Conservation (phyloP, 2,888 invertebrate genomes). For the Caenorhabditis doughertyi region DNA sequence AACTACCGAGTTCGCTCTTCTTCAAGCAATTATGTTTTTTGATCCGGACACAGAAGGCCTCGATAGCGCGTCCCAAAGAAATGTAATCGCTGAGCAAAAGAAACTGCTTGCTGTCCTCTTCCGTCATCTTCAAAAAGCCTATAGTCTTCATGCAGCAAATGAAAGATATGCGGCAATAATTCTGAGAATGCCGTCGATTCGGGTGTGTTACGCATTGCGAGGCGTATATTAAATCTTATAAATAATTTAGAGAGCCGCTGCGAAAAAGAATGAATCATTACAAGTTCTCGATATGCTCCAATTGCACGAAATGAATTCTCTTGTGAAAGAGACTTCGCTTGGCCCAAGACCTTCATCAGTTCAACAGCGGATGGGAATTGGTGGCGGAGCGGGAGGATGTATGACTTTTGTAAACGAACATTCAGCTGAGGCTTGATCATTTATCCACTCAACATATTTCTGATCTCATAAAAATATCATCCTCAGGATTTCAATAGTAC, state of each 20-base stretch:
- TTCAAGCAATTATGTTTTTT: constrained; percentile 82
- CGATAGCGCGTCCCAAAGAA: constrained; percentile 81
- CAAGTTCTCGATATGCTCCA: constrained; percentile 82
- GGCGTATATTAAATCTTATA: constrained; percentile 7
- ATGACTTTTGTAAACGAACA: constrained; percentile 29
- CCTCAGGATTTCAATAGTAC: constrained; percentile 30
- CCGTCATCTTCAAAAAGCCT: constrained; percentile 67
- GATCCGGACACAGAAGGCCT: constrained; percentile 82
- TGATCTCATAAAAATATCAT: constrained; percentile 33
- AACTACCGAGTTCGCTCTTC: constrained; percentile 81
- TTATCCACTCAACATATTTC: constrained; percentile 5
- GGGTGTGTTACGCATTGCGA: constrained; percentile 62
- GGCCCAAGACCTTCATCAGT: constrained; percentile 71
- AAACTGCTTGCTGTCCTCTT: constrained; percentile 78
- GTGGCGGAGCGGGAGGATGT: constrained; percentile 58
- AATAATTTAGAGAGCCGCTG: constrained; percentile 79
- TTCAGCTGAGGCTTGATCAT: constrained; percentile 10
- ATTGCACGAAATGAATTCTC: constrained; percentile 77
- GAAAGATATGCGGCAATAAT: constrained; percentile 80
- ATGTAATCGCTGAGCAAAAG: constrained; percentile 82
- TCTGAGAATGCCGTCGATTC: constrained; percentile 79
- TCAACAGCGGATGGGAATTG: constrained; percentile 62
- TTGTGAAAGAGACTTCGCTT: constrained; percentile 80
- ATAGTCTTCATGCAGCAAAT: constrained; percentile 69
- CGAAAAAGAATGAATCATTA: constrained; percentile 82